Evolutionary conservation across 92 coral and sea anemone species (phyloP).

Genomic region (Porites divaricata): DNA sequence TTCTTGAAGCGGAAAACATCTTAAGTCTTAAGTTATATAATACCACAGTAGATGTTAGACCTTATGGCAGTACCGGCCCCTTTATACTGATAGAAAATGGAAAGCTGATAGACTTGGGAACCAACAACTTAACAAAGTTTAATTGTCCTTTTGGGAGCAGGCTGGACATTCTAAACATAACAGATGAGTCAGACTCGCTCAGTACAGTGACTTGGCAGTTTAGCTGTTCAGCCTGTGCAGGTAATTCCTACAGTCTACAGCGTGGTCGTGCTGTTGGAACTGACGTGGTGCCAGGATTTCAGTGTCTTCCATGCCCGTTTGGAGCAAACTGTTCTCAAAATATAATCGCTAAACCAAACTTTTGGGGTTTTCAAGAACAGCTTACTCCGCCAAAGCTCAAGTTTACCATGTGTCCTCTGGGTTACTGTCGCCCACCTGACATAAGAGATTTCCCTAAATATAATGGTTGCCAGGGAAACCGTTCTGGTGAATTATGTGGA

Average conservation of each 20-base stretch:
- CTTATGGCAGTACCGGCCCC: slow-evolving; percentile 11
- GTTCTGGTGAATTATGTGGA: slow-evolving; percentile 78
- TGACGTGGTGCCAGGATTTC: slow-evolving; percentile 25
- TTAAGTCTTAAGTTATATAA: slow-evolving; percentile 42
- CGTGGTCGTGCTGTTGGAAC: slow-evolving; percentile 54
- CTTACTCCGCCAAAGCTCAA: slow-evolving; percentile 44
- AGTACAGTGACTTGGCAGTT: not conserved
- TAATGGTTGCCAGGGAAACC: slow-evolving; percentile 73
- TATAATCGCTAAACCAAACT: slow-evolving; percentile 65
- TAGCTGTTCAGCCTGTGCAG: slow-evolving; percentile 50
- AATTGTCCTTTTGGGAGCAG: slow-evolving; percentile 55
- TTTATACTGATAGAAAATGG: slow-evolving; percentile 45
- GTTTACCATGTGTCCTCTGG: slow-evolving; percentile 69
- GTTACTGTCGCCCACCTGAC: slow-evolving; percentile 70
- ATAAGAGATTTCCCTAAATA: slow-evolving; percentile 12
- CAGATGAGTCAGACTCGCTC: not conserved
- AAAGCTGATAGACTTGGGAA: slow-evolving; percentile 37
- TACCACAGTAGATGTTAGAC: slow-evolving; percentile 13
- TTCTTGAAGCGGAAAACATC: slow-evolving; percentile 50
- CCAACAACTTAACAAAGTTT: not conserved
- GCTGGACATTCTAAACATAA: slow-evolving; percentile 10
- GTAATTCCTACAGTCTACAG: slow-evolving; percentile 67
- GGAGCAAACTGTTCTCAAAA: slow-evolving; percentile 72
- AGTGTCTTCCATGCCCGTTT: slow-evolving; percentile 76
- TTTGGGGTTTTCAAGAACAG: slow-evolving; percentile 61